Evolutionary conservation across 2,888 invertebrate species (phyloP), one percentile per base, ranked within the genome.

Genomic region (Mesorhabditis belari): DNA sequence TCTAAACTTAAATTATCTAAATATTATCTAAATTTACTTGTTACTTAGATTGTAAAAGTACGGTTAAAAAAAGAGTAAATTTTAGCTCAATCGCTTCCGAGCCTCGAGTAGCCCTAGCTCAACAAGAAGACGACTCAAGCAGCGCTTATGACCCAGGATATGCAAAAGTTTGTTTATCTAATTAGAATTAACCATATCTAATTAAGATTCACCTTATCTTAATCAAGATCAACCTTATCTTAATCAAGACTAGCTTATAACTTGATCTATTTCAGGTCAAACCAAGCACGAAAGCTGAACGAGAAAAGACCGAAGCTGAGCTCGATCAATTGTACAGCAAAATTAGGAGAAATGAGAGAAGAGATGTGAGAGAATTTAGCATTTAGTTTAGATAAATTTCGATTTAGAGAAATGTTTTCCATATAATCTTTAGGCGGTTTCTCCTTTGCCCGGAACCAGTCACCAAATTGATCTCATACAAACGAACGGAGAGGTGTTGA

Each of bases 11-110:
- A n/a, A n/a, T n/a, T n/a, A n/a, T n/a, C n/a, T n/a, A n/a, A n/a
- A n/a, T n/a, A n/a, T n/a, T n/a, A n/a, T n/a, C n/a, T n/a, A n/a
- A n/a, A n/a, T n/a, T n/a, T n/a, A n/a, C n/a, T n/a, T n/a, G n/a
- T n/a, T n/a, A n/a, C n/a, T n/a, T n/a, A n/a, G n/a, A n/a, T n/a
- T n/a, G n/a, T n/a, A n/a, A n/a, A 28, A 55, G 60, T 51, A 12
- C 49, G 21, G 6, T 57, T 12, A 27, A 24, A 25, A 4, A 5
- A 62, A 49, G 4, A 12, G 62, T 17, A 12, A 62, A 35, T 66
- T 69, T 63, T 59, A 77, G 77, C 57, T 75, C 75, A 3, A 77
- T 77, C n/a, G 73, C 69, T 21, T 77, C 77, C 35, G 75, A 70
- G 44, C 61, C 62, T 1, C 60, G 64, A 55, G 58, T 23, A 55